Evolutionary conservation across 2,113 vertebrate species (phyloP).

Genomic region (Petrocephalus zakoni): DNA sequence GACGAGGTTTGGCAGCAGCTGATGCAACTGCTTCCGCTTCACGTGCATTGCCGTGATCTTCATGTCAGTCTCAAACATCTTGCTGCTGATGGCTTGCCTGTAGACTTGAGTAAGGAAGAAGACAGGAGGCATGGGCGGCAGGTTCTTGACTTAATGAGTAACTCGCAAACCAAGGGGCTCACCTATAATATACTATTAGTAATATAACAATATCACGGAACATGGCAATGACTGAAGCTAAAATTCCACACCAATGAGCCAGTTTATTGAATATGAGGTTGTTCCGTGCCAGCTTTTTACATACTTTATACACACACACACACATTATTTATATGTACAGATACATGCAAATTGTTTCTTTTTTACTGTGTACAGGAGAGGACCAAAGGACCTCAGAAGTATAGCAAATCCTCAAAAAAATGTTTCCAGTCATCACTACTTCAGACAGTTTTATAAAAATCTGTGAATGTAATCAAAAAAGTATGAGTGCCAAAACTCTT

Average conservation of each 20-base stretch:
- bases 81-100: slow-evolving; percentile 82
- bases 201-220: neutral
- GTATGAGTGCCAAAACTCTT: no score
- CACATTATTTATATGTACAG: no score
- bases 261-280: neutral
- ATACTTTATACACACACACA: neutral
- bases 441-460: no score
- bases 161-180: neutral
- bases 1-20: slow-evolving; percentile 71
- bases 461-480: no score
- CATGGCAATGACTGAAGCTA: neutral
- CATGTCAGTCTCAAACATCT: slow-evolving; percentile 84
- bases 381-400: no score
- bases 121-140: neutral
- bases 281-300: neutral
- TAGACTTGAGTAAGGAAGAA: slow-evolving; percentile 63
- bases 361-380: no score
- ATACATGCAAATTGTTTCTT: no score
- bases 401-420: no score
- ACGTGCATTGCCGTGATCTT: slow-evolving; percentile 80
- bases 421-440: no score
- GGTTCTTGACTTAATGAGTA: neutral
- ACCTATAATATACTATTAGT: neutral
- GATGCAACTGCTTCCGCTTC: slow-evolving; percentile 76
- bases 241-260: neutral